Base-by-base conservation (phyloP, 2,113 vertebrate species). In the Sorex fumeus region DNA sequence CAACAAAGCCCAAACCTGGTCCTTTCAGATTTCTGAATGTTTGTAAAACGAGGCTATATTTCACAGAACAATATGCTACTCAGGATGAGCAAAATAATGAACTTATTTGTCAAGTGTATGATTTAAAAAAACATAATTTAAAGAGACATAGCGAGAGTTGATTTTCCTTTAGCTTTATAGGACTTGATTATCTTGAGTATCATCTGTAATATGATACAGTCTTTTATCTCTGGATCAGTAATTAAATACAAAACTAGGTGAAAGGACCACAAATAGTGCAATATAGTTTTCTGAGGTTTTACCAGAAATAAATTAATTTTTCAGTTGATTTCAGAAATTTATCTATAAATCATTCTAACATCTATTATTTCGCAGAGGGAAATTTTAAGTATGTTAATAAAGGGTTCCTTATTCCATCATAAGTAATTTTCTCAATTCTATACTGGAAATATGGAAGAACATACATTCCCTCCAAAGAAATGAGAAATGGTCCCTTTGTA, bases 161-260 rank as follows among this genome's bases (percentile, higher is more conserved):
- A 85, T 76, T 62, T 96, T 43, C 13, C 75, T 96, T 96, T 87
- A 93, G 80, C 90, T 21, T 53, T 92, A 47, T 40, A 36, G 77
- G 78, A 2, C 47, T n/a, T 89, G 28, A 19, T 36, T 97, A 12
- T 94, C 67, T 21, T 88, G 93, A 28, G 53, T 16, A 32, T 50
- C 47, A 89, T 34, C 93, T 75, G 43, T 95, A 94, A 96, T 94
- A 89, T 90, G 92, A 94, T 85, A 94, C 28, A 80, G 57, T 95
- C n/a, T 93, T 95, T 94, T 62, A 93, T 91, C 71, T 95, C 87
- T 95, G 90, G 84, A 76, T 97, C 89, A 97, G 71, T 94, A 95
- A 92, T 74, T 95, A 94, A 91, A 89, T 96, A 50, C n/a, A 87
- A 87, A 66, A 36, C 93, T 96, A 83, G 80, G 87, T 89, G 95